Evolutionary conservation across 2,888 invertebrate genomes (phyloP).

Genomic region (Desoria tigrina): DNA sequence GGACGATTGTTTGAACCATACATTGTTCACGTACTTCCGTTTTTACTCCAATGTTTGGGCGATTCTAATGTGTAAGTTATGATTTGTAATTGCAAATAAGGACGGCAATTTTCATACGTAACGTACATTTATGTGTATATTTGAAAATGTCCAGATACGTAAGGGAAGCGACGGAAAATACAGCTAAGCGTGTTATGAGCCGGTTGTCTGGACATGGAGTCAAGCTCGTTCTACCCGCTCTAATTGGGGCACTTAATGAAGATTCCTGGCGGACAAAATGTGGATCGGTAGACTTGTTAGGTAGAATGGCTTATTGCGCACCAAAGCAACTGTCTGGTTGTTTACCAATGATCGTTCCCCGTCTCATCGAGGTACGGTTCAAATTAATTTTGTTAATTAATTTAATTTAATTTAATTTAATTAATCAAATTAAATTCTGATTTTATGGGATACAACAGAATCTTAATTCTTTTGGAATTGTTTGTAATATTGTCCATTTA

Average conservation of each 20-base stretch:
- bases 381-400: too few relatives aligned
- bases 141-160: conserved; percentile 63
- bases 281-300: conserved; percentile 92
- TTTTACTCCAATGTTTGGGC: conserved; percentile 91
- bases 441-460: too few relatives aligned
- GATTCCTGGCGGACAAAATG: conserved; percentile 97
- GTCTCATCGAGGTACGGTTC: conserved; percentile 92
- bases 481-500: conserved; percentile 4
- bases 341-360: conserved; percentile 96
- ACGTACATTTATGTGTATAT: too few relatives aligned
- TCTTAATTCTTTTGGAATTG: too few relatives aligned
- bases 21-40: conserved; percentile 93
- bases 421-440: too few relatives aligned
- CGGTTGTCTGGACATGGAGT: conserved; percentile 96
- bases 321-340: conserved; percentile 98
- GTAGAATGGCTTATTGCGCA: conserved; percentile 98
- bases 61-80: conserved; percentile 83
- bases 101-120: too few relatives aligned
- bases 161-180: conserved; percentile 92
- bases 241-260: conserved; percentile 89
- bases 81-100: too few relatives aligned
- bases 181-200: conserved; percentile 87
- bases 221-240: conserved; percentile 90
- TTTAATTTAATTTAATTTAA: conserved; percentile 55
- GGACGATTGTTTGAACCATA: conserved; percentile 98